Base-by-base conservation (phyloP, 1,140 invertebrate genomes). In the Aphidius ervi region DNA sequence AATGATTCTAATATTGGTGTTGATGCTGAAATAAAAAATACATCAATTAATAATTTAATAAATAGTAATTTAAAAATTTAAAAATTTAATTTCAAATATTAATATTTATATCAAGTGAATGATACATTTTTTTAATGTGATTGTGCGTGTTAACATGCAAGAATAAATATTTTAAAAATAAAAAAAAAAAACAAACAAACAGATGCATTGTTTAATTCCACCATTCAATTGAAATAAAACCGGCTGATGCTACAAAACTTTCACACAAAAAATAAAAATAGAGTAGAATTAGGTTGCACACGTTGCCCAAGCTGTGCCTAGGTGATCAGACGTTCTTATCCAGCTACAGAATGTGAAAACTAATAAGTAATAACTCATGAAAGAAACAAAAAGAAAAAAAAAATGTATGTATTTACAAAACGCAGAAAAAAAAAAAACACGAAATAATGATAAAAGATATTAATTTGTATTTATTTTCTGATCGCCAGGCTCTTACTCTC, bases 1-100 rank as follows among this genome's bases (percentile, higher is more conserved):
- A 87, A 82, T 37, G 80, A 81, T 76, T 91, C 88, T 86, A 95
- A 88, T 58, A 93, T 84, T 1, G 93, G 93, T 62, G 86, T 85
- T 50, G 92, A 90, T 45, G 91, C 93, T 95, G 78, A 37, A 82
- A 74, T 66, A n/a, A 62, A 57, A 65, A 68, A 9, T n/a, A 62
- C 4, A 43, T 47, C 46, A 41, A 46, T 10, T 9, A 41, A 9
- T 58, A 1, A 4, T 47, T 55, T 16, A 41, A 56, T 9, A 50
- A 53, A 20, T 46, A 37, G 31, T 1, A 16, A 16, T 16, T 16
- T 16, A 55, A 41, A 59, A 16, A 57, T 23, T 57, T 1, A 6
- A 45, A 57, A 57, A n/a, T 47, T 37, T 4, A 10, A 20, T 57
- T 31, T 53, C 16, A 47, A 56, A 39, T 16, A 46, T 50, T 16